Conservation (phyloP, 2,888 invertebrate species). For the Conops quadrifasciatus region DNA sequence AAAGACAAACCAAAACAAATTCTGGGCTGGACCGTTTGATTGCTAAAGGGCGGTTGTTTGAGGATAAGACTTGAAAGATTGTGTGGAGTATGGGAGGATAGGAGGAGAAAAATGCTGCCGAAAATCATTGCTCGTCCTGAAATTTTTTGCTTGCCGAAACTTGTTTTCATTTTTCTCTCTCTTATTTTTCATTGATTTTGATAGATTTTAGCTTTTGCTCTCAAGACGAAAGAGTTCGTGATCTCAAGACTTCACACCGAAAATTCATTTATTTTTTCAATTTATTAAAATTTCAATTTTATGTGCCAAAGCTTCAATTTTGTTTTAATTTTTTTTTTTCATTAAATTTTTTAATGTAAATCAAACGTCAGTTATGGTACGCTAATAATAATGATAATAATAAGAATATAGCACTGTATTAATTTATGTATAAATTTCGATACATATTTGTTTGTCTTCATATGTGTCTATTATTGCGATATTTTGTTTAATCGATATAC, state of each 20-base stretch:
- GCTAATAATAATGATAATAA: neutral
- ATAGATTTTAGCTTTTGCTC: slow-evolving; percentile 39
- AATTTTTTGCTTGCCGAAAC: slow-evolving; percentile 47
- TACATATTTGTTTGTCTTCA: neutral
- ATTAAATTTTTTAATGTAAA: neutral
- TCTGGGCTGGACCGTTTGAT: too few species aligned
- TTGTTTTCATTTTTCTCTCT: slow-evolving; percentile 41
- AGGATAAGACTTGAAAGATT: neutral
- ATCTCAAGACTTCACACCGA: neutral
- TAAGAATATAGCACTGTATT: neutral
- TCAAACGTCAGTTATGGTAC: neutral
- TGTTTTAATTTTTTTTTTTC: slow-evolving; percentile 32
- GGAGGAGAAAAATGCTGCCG: slow-evolving; percentile 11
- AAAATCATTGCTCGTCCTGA: neutral
- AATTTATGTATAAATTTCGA: too few species aligned
- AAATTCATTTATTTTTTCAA: slow-evolving; percentile 31
- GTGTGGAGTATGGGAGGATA: neutral
- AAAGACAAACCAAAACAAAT: too few species aligned
- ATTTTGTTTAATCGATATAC: too few species aligned
- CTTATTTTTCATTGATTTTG: slow-evolving; percentile 34
- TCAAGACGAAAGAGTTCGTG: neutral
- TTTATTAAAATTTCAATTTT: slow-evolving; percentile 47
- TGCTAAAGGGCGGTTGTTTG: too few species aligned
- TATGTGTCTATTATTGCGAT: too few species aligned
- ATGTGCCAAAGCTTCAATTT: slow-evolving; percentile 59